A percentile compares a stretch with the other conserved stretches of the same genome.
These are phyloP conservation scores for Nowickia ferox DNA, from an alignment of 2,888 invertebrate species.

Conservation along the genomic window DNA sequence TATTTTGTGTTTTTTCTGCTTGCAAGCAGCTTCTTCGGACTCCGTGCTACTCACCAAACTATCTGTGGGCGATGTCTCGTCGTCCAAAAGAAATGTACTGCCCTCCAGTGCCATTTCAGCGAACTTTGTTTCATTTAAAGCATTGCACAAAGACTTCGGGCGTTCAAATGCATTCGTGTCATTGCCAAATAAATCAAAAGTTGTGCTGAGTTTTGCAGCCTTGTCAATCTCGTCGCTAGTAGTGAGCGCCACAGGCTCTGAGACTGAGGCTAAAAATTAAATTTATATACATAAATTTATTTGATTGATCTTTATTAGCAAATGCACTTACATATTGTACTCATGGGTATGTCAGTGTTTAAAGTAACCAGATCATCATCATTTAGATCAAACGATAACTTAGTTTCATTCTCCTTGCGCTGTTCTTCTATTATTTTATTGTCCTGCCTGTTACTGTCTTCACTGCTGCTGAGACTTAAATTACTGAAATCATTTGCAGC, in stretches of 20 bases:
- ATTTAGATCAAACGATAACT: slow-evolving; percentile 76
- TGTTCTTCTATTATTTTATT: slow-evolving; percentile 68
- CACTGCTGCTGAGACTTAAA: slow-evolving; percentile 84
- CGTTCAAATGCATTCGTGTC: slow-evolving; percentile 74
- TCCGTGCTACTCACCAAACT: slow-evolving; percentile 86
- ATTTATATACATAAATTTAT: neutral
- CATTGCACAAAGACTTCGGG: slow-evolving; percentile 78
- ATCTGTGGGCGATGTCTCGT: slow-evolving; percentile 93
- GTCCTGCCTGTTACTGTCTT: slow-evolving; percentile 74
- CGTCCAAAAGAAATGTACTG: slow-evolving; percentile 89
- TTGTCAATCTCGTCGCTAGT: slow-evolving; percentile 53
- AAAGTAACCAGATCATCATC: slow-evolving; percentile 77
- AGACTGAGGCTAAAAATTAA: slow-evolving; percentile 73
- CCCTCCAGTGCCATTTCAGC: slow-evolving; percentile 89
- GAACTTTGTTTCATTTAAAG: slow-evolving; percentile 85
- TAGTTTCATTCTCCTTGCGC: slow-evolving; percentile 58
- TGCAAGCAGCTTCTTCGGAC: slow-evolving; percentile 80
- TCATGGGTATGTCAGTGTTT: slow-evolving; percentile 79
- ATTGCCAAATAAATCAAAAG: slow-evolving; percentile 19
- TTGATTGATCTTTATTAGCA: neutral
- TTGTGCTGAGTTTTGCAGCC: slow-evolving; percentile 23
- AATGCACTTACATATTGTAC: slow-evolving; percentile 79
- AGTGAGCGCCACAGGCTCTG: slow-evolving; percentile 71
- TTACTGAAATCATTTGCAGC: slow-evolving; percentile 85
- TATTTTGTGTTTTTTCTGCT: slow-evolving; percentile 81